Conservation (phyloP, 1,140 invertebrate species). For the Scylla paramamosain region DNA sequence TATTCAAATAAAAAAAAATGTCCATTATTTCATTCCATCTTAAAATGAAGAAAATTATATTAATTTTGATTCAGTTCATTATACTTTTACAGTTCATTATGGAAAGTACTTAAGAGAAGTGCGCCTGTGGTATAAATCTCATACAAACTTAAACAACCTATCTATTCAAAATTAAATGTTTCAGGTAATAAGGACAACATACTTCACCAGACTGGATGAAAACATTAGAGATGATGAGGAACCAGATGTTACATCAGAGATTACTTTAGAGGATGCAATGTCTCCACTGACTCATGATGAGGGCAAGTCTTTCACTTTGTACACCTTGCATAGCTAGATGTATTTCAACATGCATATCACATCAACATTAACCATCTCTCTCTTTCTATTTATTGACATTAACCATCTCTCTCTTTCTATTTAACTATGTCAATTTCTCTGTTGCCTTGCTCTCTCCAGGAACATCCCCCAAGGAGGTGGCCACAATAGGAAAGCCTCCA, state of each 20-base stretch:
- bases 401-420: not conserved
- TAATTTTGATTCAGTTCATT: too few relatives aligned
- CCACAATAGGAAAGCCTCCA: too few relatives aligned
- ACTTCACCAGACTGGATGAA: not conserved
- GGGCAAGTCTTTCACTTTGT: not conserved
- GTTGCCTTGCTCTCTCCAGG: not conserved
- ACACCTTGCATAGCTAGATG: not conserved
- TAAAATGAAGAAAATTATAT: too few relatives aligned
- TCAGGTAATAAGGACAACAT: constrained; percentile 53
- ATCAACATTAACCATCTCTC: not conserved
- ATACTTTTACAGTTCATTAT: too few relatives aligned
- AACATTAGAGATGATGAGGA: not conserved
- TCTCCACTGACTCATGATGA: not conserved
- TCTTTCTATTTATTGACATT: not conserved
- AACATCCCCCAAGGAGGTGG: too few relatives aligned
- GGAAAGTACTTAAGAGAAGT: too few relatives aligned
- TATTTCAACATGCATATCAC: too few relatives aligned
- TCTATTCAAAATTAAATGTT: not conserved
- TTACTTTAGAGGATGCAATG: not conserved
- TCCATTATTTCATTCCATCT: too few relatives aligned
- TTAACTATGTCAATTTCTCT: not conserved
- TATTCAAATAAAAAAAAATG: too few relatives aligned
- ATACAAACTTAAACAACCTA: too few relatives aligned
- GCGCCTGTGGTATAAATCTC: too few relatives aligned
- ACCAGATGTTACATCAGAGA: not conserved